These are phyloP conservation scores for Callyntrura guangdongensis DNA, from an alignment of 2,888 invertebrate genomes.

Conservation along the genomic window DNA sequence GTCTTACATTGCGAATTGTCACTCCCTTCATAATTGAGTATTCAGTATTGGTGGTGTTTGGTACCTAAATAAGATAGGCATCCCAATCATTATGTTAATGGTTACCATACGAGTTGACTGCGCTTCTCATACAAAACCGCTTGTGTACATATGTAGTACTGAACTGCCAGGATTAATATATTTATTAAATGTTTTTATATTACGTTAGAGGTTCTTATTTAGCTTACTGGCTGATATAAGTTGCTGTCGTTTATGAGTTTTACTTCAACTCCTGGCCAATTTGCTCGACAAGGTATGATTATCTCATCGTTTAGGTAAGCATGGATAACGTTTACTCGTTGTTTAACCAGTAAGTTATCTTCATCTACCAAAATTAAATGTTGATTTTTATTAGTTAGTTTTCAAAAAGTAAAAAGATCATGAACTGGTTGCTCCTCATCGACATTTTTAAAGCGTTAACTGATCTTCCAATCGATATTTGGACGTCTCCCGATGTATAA, in stretches of 20 bases:
- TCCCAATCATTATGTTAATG: too few species aligned
- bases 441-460: too few species aligned
- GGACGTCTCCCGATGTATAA: too few species aligned
- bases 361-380: constrained; percentile 46
- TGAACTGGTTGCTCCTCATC: too few species aligned
- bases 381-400: background rate
- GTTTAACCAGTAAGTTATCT: constrained; percentile 2
- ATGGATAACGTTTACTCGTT: background rate
- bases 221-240: constrained; percentile 30
- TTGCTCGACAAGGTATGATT: constrained; percentile 70
- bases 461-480: too few species aligned
- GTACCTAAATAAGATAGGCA: constrained; percentile 25
- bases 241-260: constrained; percentile 44
- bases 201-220: background rate
- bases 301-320: background rate
- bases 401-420: background rate
- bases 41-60: background rate
- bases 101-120: background rate
- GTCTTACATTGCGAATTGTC: constrained; percentile 53
- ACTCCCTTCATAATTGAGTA: constrained; percentile 65
- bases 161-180: background rate
- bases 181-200: background rate
- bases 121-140: too few species aligned
- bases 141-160: background rate
- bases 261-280: constrained; percentile 62